phyloP scores from a whole-genome alignment of 2,888 invertebrate genomes.

The Melikaiella ostensackeni region DNA sequence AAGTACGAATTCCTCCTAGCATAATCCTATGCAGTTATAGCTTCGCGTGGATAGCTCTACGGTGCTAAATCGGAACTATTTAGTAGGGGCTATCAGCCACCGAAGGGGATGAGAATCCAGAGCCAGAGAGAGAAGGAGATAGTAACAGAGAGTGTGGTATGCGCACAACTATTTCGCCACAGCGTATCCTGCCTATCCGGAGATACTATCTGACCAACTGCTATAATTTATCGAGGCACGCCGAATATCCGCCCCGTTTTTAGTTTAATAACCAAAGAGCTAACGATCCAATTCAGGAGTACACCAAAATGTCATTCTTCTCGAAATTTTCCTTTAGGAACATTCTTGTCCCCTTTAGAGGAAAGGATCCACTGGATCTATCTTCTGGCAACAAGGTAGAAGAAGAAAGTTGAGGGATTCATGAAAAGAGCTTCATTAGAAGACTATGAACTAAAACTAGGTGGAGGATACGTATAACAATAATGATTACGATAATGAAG shows the following conservation, averaged over 20 bases:
- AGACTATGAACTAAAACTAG: not conserved
- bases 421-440: not conserved
- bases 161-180: conserved; percentile 64
- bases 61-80: conserved; percentile 65
- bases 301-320: not conserved
- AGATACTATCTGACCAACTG: conserved; percentile 57
- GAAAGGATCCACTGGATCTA: not conserved
- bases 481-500: conserved; percentile 36
- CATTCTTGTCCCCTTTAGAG: not conserved
- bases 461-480: conserved; percentile 11
- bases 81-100: conserved; percentile 60
- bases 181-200: conserved; percentile 58
- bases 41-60: conserved; percentile 56
- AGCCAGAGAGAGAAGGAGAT: conserved; percentile 38
- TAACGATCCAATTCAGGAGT: not conserved
- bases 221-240: conserved; percentile 69
- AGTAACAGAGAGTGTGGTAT: conserved; percentile 56
- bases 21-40: conserved; percentile 63
- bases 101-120: conserved; percentile 22
- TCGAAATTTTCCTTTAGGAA: too few species aligned
- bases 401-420: not conserved
- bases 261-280: conserved; percentile 66
- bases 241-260: conserved; percentile 65
- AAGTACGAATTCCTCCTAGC: conserved; percentile 63
- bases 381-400: not conserved